phyloP scores from a whole-genome alignment of 2,888 invertebrate genomes.

The Lysandra coridon region DNA sequence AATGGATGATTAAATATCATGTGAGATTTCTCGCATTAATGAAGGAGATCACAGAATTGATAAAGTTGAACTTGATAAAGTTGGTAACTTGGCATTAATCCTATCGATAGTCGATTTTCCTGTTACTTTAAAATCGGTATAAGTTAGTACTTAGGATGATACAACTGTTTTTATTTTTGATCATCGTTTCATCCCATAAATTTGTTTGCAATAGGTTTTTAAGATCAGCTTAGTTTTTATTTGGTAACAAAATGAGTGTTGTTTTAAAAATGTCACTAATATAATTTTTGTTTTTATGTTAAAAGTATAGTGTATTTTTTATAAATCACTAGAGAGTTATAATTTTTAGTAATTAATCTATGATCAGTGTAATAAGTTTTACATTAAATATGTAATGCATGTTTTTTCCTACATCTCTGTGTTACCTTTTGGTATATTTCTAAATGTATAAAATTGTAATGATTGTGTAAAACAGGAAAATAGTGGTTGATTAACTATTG shows the following conservation, averaged over 20 bases:
- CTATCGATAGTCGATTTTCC: too few relatives aligned
- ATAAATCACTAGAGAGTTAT: neutral
- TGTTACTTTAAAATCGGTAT: too few relatives aligned
- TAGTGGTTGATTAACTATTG: neutral
- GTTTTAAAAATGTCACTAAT: conserved; percentile 5
- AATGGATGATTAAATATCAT: too few relatives aligned
- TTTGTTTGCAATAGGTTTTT: neutral
- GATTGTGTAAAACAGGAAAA: neutral
- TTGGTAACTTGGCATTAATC: too few relatives aligned
- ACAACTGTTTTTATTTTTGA: too few relatives aligned
- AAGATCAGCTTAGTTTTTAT: neutral
- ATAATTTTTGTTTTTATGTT: neutral
- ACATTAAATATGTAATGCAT: neutral
- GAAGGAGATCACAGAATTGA: too few relatives aligned
- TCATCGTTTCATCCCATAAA: neutral
- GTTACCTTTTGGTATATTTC: neutral
- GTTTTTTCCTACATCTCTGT: neutral
- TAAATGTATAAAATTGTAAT: neutral
- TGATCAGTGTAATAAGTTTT: neutral
- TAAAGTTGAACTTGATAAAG: too few relatives aligned
- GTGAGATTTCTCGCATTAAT: too few relatives aligned
- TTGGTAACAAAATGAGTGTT: neutral
- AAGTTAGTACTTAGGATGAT: too few relatives aligned
- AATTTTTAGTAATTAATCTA: neutral
- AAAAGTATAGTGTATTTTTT: neutral